Conservation (phyloP, 2,113 vertebrate species). For the Falco punctatus region DNA sequence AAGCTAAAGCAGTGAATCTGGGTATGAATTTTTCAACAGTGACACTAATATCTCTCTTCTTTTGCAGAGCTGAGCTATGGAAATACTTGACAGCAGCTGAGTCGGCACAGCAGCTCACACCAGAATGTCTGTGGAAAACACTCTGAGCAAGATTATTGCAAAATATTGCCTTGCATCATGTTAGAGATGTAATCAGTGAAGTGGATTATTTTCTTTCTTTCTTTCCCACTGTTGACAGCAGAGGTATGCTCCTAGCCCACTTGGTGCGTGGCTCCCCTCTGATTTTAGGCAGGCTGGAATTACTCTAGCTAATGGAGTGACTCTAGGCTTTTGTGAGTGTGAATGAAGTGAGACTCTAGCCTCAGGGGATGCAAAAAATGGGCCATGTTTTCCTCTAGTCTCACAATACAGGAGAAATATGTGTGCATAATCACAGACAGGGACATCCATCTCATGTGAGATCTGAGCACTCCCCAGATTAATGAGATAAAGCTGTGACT, state of each 20-base stretch:
- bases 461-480: neutral
- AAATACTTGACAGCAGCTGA: neutral
- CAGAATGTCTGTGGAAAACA: neutral
- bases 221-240: neutral
- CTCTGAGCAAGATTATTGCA: neutral
- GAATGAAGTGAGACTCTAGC: neutral
- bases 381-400: neutral
- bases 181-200: neutral
- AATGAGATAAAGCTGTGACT: neutral
- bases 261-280: neutral
- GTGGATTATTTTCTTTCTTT: neutral
- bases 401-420: neutral
- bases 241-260: neutral
- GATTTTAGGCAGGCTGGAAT: neutral
- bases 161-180: accelerated
- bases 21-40: neutral
- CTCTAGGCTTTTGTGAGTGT: neutral
- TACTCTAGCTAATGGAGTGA: neutral
- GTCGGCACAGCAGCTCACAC: neutral
- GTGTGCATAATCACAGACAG: neutral
- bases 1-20: neutral
- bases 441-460: neutral
- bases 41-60: neutral
- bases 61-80: neutral
- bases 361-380: neutral